These are phyloP conservation scores for Tachysurus vachellii DNA, from an alignment of 2,113 vertebrate genomes.

Conservation along the genomic window DNA sequence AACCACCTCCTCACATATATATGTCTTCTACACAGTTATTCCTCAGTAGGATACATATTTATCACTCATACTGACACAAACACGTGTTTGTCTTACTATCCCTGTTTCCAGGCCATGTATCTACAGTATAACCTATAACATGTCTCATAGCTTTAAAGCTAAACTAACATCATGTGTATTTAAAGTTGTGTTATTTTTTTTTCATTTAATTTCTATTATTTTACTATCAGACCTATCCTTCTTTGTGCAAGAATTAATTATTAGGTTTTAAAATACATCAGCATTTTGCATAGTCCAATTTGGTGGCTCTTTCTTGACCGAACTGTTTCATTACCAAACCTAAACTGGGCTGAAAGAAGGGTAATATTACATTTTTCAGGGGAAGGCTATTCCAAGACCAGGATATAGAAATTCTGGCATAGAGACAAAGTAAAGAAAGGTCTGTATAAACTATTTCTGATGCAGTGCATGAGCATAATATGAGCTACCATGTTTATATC, in stretches of 20 bases:
- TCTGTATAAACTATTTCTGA: not conserved
- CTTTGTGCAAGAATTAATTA: not conserved
- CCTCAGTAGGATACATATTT: not conserved
- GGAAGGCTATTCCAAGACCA: not conserved
- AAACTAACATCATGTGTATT: not conserved
- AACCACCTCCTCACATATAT: not conserved
- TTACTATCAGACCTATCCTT: not conserved
- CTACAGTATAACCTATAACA: too few species aligned
- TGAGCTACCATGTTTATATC: not conserved
- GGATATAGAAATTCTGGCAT: not conserved
- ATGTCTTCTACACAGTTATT: not conserved
- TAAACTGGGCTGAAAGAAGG: not conserved
- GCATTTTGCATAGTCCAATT: not conserved
- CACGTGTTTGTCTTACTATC: not conserved
- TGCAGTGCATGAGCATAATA: not conserved
- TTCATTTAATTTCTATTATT: not conserved
- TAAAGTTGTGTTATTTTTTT: not conserved
- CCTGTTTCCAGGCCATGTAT: not conserved
- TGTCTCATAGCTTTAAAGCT: not conserved
- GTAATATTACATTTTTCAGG: not conserved
- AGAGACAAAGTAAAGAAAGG: not conserved
- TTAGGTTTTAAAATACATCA: not conserved
- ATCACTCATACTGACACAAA: not conserved
- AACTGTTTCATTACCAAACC: not conserved
- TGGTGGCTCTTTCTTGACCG: not conserved